Conservation (phyloP, 1,140 invertebrate genomes). For the Kradibia gibbosae region DNA sequence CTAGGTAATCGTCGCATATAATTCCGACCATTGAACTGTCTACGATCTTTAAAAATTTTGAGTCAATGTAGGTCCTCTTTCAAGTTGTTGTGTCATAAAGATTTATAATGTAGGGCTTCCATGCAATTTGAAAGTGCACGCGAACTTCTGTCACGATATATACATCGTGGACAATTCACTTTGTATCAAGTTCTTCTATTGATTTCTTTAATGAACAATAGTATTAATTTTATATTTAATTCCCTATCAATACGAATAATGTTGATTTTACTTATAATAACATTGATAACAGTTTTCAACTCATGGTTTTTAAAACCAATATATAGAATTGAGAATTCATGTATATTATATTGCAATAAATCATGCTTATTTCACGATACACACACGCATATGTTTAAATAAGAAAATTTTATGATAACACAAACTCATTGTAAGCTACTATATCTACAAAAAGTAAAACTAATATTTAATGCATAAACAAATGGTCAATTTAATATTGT, state of each 20-base stretch:
- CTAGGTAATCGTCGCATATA: no score
- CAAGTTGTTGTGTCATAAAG: constrained; percentile 42
- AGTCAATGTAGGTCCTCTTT: constrained; percentile 28
- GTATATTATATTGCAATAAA: neutral
- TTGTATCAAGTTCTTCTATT: neutral
- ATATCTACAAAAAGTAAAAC: neutral
- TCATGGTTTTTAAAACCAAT: no score
- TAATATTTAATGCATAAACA: neutral
- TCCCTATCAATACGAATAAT: no score
- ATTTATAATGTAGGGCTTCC: constrained; percentile 55
- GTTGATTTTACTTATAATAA: no score
- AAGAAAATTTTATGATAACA: neutral
- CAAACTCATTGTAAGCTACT: neutral
- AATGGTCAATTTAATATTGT: neutral
- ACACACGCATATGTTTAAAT: neutral
- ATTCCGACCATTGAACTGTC: neutral
- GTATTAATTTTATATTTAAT: no score
- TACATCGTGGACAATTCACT: constrained; percentile 3
- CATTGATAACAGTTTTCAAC: no score
- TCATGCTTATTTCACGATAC: neutral
- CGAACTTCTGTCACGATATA: constrained; percentile 52
- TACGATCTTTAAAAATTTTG: neutral
- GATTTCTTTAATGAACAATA: no score
- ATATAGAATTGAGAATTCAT: no score
- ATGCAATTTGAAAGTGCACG: constrained; percentile 51